Conservation (phyloP, 2,888 invertebrate genomes). For the Leptinotarsa haldemani region DNA sequence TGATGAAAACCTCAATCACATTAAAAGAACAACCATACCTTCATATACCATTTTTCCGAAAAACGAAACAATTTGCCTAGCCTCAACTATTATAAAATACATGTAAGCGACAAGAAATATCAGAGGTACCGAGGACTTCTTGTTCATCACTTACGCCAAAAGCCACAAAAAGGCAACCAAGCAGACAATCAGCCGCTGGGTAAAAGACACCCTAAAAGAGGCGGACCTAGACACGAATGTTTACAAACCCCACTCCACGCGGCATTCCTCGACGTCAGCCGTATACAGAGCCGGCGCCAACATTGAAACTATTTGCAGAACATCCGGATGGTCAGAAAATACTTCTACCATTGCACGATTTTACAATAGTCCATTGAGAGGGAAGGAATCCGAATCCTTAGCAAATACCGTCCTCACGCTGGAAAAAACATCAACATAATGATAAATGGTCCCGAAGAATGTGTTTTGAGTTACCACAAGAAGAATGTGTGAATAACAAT, state of each 20-base stretch:
- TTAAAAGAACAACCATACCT: conserved; percentile 27
- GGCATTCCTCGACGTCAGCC: conserved; percentile 39
- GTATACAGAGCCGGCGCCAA: conserved; percentile 24
- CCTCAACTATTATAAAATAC: conserved; percentile 35
- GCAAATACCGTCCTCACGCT: neutral
- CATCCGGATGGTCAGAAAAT: conserved; percentile 35
- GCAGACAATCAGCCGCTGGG: conserved; percentile 47
- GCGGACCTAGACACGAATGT: conserved; percentile 41
- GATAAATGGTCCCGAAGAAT: neutral
- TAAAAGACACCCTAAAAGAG: conserved; percentile 35
- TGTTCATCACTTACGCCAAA: conserved; percentile 22
- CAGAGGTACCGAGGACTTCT: conserved; percentile 8
- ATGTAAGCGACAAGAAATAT: conserved; percentile 28
- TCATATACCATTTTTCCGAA: conserved; percentile 38
- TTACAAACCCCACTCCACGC: conserved; percentile 33
- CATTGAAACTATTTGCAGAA: conserved; percentile 26
- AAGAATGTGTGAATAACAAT: neutral
- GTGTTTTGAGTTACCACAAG: neutral
- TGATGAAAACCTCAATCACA: conserved; percentile 7
- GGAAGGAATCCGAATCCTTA: neutral
- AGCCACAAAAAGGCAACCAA: conserved; percentile 18
- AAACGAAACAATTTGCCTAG: conserved; percentile 42
- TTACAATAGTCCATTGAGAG: conserved; percentile 31
- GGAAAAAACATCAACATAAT: neutral
- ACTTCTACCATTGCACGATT: conserved; percentile 32